A percentile compares a stretch with the other conserved stretches of the same genome.
Conservation (phyloP, 2,113 vertebrate species). For the human region DNA sequence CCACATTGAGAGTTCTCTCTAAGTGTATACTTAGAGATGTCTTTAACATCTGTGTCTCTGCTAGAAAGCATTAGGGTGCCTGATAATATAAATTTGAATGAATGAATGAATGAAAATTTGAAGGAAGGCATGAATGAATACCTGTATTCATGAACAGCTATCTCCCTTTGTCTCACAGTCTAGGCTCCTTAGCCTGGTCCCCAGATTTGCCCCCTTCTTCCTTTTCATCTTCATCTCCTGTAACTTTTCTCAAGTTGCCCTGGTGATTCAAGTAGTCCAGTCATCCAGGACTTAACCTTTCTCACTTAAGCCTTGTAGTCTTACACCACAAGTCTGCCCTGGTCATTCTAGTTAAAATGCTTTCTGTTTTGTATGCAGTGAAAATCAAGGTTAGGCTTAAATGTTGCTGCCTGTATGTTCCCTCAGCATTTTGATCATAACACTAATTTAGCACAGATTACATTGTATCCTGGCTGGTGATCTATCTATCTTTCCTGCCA, state of each 20-base stretch:
- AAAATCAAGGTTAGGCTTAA: not conserved
- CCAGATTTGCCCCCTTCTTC: not conserved
- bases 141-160: not conserved
- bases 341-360: slow-evolving; percentile 3
- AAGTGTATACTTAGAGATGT: not conserved
- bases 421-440: not conserved
- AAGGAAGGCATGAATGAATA: not conserved
- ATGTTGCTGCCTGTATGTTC: not conserved
- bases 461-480: not conserved
- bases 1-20: not conserved
- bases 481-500: not conserved
- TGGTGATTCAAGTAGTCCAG: not conserved
- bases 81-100: not conserved
- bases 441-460: not conserved
- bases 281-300: not conserved
- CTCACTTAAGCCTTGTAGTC: not conserved
- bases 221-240: not conserved
- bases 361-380: not conserved
- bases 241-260: not conserved
- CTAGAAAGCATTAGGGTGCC: not conserved
- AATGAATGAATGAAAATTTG: too few relatives aligned
- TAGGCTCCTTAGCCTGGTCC: not conserved
- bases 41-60: not conserved
- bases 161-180: not conserved
- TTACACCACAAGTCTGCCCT: not conserved